phyloP scores from a whole-genome alignment of 2,888 invertebrate species.

The Phytoseiulus persimilis region DNA sequence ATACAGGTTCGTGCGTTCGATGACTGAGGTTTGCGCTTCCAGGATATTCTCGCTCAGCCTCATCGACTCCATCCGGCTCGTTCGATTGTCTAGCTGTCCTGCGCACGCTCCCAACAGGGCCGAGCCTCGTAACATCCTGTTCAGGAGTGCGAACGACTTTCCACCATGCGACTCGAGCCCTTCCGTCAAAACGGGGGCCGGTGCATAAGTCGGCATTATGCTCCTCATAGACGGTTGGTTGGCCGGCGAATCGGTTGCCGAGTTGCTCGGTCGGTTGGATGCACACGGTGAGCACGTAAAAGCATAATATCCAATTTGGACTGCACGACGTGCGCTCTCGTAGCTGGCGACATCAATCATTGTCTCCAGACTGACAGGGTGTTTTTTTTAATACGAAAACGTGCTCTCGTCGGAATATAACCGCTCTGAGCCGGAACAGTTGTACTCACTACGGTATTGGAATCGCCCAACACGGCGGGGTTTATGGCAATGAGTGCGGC shows the following conservation, averaged over 20 bases:
- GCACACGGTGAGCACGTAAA: conserved; percentile 5
- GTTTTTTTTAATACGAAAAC: not conserved
- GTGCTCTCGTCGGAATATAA: not conserved
- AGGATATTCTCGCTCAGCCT: not conserved
- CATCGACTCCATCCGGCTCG: not conserved
- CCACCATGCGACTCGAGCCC: not conserved
- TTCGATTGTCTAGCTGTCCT: not conserved
- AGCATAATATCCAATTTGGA: not conserved
- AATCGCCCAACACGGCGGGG: not conserved
- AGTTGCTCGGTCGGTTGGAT: not conserved
- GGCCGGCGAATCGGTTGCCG: not conserved
- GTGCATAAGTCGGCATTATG: conserved; percentile 5
- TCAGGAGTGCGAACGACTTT: not conserved
- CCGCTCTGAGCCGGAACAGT: not conserved
- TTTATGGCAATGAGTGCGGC: not conserved
- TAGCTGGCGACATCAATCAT: not conserved
- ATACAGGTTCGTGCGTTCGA: conserved; percentile 71
- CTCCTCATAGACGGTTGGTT: not conserved
- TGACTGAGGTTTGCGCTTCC: not conserved
- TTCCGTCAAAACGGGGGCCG: not conserved
- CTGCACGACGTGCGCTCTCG: not conserved
- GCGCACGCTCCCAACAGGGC: not conserved
- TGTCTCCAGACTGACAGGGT: not conserved
- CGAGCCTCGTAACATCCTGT: not conserved
- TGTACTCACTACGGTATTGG: not conserved